Evolutionary conservation across 2,888 invertebrate species (phyloP).

Genomic region (Dermolepida albohirtum): DNA sequence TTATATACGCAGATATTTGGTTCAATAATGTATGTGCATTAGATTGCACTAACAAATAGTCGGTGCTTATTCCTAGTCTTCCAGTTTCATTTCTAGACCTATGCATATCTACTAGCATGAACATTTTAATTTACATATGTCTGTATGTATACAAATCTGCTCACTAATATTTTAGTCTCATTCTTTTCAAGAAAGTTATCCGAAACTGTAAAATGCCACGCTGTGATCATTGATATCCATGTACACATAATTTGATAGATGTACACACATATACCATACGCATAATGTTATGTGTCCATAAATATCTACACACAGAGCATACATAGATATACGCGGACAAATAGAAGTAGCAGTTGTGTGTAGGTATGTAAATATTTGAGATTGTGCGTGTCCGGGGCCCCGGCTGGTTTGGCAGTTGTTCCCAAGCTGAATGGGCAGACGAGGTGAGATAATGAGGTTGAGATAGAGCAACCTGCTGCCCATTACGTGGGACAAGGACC

Average conservation of each 20-base stretch:
- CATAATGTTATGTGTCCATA: slow-evolving; percentile 33
- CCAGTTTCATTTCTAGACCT: neutral
- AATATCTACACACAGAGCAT: slow-evolving; percentile 26
- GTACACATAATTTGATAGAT: slow-evolving; percentile 35
- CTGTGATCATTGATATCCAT: slow-evolving; percentile 35
- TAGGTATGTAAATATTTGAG: slow-evolving; percentile 63
- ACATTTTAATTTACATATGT: neutral
- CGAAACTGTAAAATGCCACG: slow-evolving; percentile 24
- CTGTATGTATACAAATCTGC: neutral
- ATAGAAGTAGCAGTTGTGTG: slow-evolving; percentile 47
- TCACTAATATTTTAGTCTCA: slow-evolving; percentile 10
- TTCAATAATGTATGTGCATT: too few species aligned
- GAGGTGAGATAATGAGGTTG: slow-evolving; percentile 65
- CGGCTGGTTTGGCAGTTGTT: slow-evolving; percentile 61
- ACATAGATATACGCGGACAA: slow-evolving; percentile 40
- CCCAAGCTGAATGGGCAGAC: slow-evolving; percentile 58
- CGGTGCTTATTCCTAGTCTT: too few species aligned
- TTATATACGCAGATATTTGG: too few species aligned
- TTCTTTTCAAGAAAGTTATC: slow-evolving; percentile 7
- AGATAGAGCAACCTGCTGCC: slow-evolving; percentile 52
- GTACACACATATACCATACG: slow-evolving; percentile 38
- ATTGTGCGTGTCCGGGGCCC: slow-evolving; percentile 54
- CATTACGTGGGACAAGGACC: slow-evolving; percentile 54
- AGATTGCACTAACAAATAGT: too few species aligned
- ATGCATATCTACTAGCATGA: neutral